Conservation (phyloP, 53 echinoderm and acorn worm species). For the Echinarachnius parma region DNA sequence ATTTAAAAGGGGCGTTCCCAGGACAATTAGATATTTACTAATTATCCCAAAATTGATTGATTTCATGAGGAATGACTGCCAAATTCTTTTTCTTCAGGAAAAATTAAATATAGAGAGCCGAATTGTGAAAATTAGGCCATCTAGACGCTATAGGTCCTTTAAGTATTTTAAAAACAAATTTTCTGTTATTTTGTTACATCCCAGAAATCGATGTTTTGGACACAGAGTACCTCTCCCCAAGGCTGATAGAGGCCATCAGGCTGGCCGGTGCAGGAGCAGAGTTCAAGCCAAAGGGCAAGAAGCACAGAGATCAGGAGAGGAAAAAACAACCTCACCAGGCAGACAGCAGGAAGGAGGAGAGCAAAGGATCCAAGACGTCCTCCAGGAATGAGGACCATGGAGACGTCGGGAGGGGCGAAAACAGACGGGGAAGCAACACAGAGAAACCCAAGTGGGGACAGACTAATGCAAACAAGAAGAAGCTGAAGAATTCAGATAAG, state of each 20-base stretch:
- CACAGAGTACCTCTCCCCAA: conserved; percentile 40
- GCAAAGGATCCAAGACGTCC: conserved; percentile 16
- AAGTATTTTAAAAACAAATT: not conserved
- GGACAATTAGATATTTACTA: no score
- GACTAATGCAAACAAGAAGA: conserved; percentile 51
- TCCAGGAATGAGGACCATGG: conserved; percentile 6
- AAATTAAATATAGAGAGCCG: no score
- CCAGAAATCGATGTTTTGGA: conserved; percentile 48
- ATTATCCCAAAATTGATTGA: no score
- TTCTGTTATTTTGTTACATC: not conserved
- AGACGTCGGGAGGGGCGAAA: conserved; percentile 1
- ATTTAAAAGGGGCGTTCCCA: no score
- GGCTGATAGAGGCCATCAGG: conserved; percentile 50
- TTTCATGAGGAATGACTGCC: no score
- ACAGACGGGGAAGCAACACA: conserved; percentile 25
- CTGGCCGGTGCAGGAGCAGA: conserved; percentile 75
- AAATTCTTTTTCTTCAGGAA: no score
- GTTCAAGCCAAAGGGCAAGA: conserved; percentile 49
- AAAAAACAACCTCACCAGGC: conserved; percentile 6
- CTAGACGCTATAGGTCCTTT: no score
- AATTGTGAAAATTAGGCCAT: no score
- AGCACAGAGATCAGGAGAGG: conserved; percentile 18
- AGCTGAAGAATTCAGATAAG: conserved; percentile 76
- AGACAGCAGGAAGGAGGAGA: conserved; percentile 19
- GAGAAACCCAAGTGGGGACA: conserved; percentile 84